phyloP scores from a whole-genome alignment of 2,113 vertebrate genomes.

The Pterocles burchelli region DNA sequence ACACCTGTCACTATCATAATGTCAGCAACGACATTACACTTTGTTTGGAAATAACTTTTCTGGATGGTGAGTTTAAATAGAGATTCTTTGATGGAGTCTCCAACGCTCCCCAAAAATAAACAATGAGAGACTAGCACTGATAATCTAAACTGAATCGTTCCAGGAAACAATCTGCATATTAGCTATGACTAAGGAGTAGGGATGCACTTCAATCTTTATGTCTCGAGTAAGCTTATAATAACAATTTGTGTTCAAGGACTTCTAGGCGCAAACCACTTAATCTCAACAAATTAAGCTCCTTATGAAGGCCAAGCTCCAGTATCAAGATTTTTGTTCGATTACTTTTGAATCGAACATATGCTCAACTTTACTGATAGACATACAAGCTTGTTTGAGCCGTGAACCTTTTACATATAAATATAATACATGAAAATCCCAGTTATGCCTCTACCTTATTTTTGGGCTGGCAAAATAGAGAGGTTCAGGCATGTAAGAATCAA shows the following conservation, averaged over 20 bases:
- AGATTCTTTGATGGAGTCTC: neutral
- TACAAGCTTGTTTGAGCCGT: neutral
- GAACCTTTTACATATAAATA: neutral
- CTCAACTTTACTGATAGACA: neutral
- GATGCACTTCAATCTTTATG: neutral
- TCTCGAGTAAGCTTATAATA: neutral
- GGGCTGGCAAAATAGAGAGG: neutral
- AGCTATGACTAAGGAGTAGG: neutral
- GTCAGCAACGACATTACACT: neutral
- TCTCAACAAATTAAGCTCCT: neutral
- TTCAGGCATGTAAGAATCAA: neutral
- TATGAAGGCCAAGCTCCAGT: neutral
- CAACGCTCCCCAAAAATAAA: neutral
- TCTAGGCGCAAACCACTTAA: neutral
- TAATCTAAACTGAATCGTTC: neutral
- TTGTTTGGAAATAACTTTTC: neutral
- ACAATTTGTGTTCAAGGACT: neutral
- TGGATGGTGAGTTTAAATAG: neutral
- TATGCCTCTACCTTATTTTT: neutral
- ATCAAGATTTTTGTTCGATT: neutral
- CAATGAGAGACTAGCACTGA: neutral
- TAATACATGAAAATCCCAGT: neutral
- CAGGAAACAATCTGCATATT: constrained; percentile 15
- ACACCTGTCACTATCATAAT: neutral
- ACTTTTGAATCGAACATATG: neutral